Evolutionary conservation across 2,797 vertebrate genomes (phyloP), one percentile per base, ranked within the genome.

Genomic region (Loris lydekkerianus): DNA sequence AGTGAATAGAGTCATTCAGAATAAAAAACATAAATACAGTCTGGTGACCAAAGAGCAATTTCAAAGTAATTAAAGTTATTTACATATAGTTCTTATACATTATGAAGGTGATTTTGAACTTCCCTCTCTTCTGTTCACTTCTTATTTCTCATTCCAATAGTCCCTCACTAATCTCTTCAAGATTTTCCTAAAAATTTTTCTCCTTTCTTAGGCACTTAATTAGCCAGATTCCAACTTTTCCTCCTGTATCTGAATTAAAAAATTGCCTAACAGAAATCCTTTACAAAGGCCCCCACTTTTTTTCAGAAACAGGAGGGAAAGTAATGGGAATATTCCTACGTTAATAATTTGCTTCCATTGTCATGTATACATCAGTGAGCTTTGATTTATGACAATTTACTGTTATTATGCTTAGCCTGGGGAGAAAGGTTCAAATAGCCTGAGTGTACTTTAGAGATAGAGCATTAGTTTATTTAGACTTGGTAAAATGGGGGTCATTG

Each of bases 361-460:
- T 94, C 80, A 94, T 56, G 21, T 43, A 37, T 61, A 72, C 73
- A 96, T 83, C 37, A 29, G 15, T 94, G 89, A 73, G 83, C 43
- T 97, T 97, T 93, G 63, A 86, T 92, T 89, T 96, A 67, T 93
- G 95, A 75, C 89, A 90, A 95, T 96, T 89, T 89, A 34, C 9
- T 40, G 20, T 96, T 95, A 86, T 87, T 96, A 70, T 95, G 73
- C 73, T 93, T 97, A 96, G 43, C 85, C 34, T 84, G 56, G 56
- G 40, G 70, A 94, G 75, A 97, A 95, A 60, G 13, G 10, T 94
- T 97, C 96, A 95, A 96, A 96, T 82, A 94, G 72, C 84, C 78
- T 87, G 49, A 0, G 0, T 93, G 15, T 31, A 40, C 92, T 95
- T 92, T 80, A 89, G 73, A 85, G 82, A 58, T 5, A 3, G 10